Evolutionary conservation across 2,113 vertebrate species (phyloP), one percentile per base, ranked within the genome.

Genomic region (Mystacornis crossleyi): DNA sequence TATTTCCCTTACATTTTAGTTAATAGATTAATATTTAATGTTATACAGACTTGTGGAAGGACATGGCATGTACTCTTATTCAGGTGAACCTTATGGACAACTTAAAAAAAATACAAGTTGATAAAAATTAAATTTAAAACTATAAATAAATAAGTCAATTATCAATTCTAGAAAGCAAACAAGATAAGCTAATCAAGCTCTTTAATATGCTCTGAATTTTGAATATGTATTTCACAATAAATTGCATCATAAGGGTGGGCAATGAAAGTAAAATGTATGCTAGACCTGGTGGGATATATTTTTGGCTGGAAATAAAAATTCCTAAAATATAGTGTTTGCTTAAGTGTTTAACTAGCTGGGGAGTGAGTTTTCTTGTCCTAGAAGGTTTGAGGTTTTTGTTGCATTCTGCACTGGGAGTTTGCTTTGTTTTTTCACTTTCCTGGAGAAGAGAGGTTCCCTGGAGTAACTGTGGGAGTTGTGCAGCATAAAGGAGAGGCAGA

Each of bases 1-100:
- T 60, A 1, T 65, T 47, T 7, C 19, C 5, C 3, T 19, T 45
- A 18, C 0, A 3, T 38, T 77, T 81, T 61, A 42, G 3, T 78
- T 31, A 23, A 51, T 42, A 60, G 12, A 19, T 20, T n/a, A 45
- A n/a, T 61, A 69, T 60, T 55, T 58, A 34, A 33, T 13, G 1
- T 17, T 58, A 18, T 26, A 14, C 4, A 3, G 50, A 18, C 50
- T 40, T 45, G 8, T 34, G 33, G 31, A 36, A 23, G 17, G 29
- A 48, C 13, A 50, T 21, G 12, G 26, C 53, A 11, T 25, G 4
- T 67, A 14, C 20, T 71, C 5, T 42, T 60, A 14, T 29, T 70
- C 11, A 20, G 5, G 6, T 36, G 69, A 87, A 62, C 6, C 4
- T 55, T 73, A 29, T 18, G 15, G 51, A n/a, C 24, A 50, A 34